Base-by-base conservation (phyloP, 2,888 invertebrate genomes). In the Harmothoe impar region DNA sequence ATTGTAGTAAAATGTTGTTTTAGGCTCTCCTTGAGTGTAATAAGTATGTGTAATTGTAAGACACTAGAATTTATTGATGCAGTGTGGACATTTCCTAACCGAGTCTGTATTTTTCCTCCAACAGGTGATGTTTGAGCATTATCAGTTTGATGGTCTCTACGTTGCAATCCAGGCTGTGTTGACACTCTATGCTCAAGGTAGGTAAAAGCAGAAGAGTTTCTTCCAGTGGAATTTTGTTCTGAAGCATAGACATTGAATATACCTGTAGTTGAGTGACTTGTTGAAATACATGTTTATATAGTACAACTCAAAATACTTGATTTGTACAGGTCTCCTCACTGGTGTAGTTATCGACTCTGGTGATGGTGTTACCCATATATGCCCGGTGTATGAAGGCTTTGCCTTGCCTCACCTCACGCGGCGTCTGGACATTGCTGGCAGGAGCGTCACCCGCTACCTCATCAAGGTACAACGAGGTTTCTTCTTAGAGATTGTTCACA, bases 291-390 rank as follows among this genome's bases (percentile, higher is more conserved):
- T n/a, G 43, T 7, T 43, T 10, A 43, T 10, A 43, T 43, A 43
- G 43, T 7, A 43, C 10, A 43, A 43, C 5, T 43, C 43, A 43
- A 43, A 43, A 7, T 43, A 29, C 0, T 72, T 72, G 15, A 15
- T 15, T 29, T 25, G 84, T 84, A 15, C 92, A 96, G 96, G 99
- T 89, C 97, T 99, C 29, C 97, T 99, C 91, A 99, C 99, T 20
- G 99, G 99, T 20, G 99, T 99, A 0, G 99, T 99, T 0, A 98
- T 99, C 0, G 99, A 99, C 96, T 99, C 99, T 5, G 99, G 99
- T 0, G 99, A 99, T 95, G 99, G 99, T 85, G 99, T 99, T 0
- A 99, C 99, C 3, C 99, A 99, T 96, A 99, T 99, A 92, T 99
- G 99, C 95, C 99, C 99, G 0, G 99, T 99, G 0, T 99, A 98